phyloP scores from a whole-genome alignment of 1,140 invertebrate species.

The Dreissena polymorpha region DNA sequence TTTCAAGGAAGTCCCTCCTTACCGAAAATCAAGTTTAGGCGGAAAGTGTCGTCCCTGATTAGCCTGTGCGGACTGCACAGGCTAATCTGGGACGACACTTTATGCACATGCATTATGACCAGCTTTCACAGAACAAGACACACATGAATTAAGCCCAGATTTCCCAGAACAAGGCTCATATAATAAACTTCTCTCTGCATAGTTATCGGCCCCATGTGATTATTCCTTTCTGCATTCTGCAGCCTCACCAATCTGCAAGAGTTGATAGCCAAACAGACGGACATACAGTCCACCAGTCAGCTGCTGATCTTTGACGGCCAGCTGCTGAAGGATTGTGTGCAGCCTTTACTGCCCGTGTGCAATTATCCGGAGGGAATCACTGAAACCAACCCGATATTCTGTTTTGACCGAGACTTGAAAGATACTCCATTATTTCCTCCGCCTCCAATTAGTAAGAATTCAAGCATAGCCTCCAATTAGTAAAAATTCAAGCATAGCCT shows the following conservation, averaged over 20 bases:
- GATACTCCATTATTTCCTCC: conserved; percentile 17
- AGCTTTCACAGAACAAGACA: no score
- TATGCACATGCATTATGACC: no score
- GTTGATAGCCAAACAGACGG: conserved; percentile 91
- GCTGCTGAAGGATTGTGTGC: conserved; percentile 50
- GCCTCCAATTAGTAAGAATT: conserved; percentile 39
- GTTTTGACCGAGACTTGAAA: conserved; percentile 38
- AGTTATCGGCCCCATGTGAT: no score
- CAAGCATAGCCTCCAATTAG: conserved; percentile 25
- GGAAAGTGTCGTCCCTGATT: no score
- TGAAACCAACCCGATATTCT: conserved; percentile 56
- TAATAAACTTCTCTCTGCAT: no score
- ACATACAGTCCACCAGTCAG: conserved; percentile 89
- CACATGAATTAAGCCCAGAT: no score
- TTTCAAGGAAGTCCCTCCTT: no score
- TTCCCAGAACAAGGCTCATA: no score
- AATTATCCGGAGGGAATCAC: conserved; percentile 62
- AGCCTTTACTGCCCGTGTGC: conserved; percentile 42
- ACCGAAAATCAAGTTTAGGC: no score
- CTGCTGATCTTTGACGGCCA: conserved; percentile 65
- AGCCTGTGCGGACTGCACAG: no score
- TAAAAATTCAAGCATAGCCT: conserved; percentile 24
- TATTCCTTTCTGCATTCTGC: neutral
- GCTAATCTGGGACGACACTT: no score
- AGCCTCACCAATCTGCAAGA: conserved; percentile 86